A percentile compares a stretch with the other conserved stretches of the same genome.
Evolutionary conservation across 2,797 vertebrate genomes (phyloP).

Genomic region (Cheirogaleus major): DNA sequence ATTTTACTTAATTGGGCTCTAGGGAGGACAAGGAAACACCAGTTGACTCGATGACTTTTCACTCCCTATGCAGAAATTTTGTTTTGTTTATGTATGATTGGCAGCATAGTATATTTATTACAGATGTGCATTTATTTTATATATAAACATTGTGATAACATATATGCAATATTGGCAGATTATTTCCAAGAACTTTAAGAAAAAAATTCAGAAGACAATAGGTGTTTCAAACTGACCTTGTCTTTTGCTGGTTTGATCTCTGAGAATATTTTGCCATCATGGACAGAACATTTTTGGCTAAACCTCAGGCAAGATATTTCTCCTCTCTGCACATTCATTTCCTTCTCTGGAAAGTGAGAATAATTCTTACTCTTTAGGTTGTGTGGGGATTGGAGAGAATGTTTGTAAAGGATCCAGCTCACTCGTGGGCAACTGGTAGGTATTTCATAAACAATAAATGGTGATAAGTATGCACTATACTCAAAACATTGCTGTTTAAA

Average conservation of each 20-base stretch:
- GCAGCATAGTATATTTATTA: constrained; percentile 62
- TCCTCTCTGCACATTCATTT: background rate
- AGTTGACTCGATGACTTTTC: constrained; percentile 51
- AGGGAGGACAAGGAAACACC: constrained; percentile 60
- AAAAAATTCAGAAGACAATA: background rate
- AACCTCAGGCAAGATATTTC: background rate
- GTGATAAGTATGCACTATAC: background rate
- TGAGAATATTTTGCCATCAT: background rate
- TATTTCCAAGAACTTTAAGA: background rate
- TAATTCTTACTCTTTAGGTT: background rate
- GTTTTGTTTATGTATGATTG: constrained; percentile 60
- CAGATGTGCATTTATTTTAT: background rate
- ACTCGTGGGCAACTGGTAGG: background rate
- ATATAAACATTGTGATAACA: background rate
- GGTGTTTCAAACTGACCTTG: background rate
- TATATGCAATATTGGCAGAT: background rate
- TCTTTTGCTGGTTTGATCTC: background rate
- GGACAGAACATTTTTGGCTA: background rate
- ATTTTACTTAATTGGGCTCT: constrained; percentile 79
- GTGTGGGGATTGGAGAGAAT: background rate
- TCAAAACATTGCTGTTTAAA: background rate
- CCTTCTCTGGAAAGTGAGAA: background rate
- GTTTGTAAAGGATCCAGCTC: background rate
- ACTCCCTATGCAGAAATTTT: constrained; percentile 28
- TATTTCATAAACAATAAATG: background rate